Evolutionary conservation across 2,888 invertebrate species (phyloP), one percentile per base, ranked within the genome.

Genomic region (Ectemnius lituratus): DNA sequence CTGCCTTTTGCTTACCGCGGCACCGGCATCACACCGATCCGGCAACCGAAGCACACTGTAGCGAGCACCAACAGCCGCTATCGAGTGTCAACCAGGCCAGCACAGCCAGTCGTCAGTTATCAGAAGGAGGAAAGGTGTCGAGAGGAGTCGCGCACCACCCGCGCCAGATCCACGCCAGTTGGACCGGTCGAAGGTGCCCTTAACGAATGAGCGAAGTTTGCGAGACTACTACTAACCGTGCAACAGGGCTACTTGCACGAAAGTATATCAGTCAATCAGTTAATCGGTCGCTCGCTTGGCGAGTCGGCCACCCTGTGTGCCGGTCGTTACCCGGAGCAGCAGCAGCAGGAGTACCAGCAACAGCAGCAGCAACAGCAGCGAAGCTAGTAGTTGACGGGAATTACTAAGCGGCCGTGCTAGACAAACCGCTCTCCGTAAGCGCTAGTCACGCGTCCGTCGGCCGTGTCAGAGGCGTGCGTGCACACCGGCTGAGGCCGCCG

Each of bases 401-500:
- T 37, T 37, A 37, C 37, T 37, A 37, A 8, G 37, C 37, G 5
- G 37, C 37, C 11, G 6, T 37, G 37, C 37, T 37, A 11, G 37
- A 23, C 23, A 23, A 23, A 23, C 23, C 11, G 37, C 37, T 37
- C 8, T 37, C 3, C 23, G 23, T 3, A 23, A 23, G 66, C 58
- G 65, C 37, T 23, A 58, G 69, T 65, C 63, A 47, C 58, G 46
- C 62, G 58, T 67, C 37, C 63, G 52, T 46, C 45, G 71, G 18
- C 27, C 56, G 76, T 68, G 72, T 80, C 72, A 67, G 73, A 76
- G 37, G 37, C 37, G 37, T 70, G 75, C 71, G 37, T 70, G 75
- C 71, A 61, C 67, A 69, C 81, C 78, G 80, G 75, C 73, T 68
- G 45, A 28, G 59, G 68, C 59, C 57, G 28, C 49, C 56, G 68